These are phyloP conservation scores for Lepus americanus DNA, from an alignment of 2,113 vertebrate genomes.

Conservation along the genomic window DNA sequence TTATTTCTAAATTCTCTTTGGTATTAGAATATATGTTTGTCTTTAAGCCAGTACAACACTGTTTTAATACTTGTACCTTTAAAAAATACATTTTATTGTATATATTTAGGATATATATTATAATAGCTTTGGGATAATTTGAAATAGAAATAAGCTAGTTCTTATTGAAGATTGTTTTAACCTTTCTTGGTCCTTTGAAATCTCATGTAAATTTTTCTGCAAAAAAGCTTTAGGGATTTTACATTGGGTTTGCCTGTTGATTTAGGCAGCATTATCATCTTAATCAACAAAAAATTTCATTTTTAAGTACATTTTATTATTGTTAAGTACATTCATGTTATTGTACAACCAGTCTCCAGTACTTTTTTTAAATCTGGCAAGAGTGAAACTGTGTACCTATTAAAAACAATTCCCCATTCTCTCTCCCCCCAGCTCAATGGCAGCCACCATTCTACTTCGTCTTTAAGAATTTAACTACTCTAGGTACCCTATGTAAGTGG, in stretches of 20 bases:
- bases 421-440: no score
- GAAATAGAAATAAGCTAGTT: neutral
- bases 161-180: slow-evolving; percentile 34
- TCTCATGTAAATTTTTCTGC: slow-evolving; percentile 33
- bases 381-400: neutral
- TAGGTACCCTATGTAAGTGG: neutral
- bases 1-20: neutral
- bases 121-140: slow-evolving; percentile 37
- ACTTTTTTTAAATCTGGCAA: neutral
- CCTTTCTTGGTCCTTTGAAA: neutral
- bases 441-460: neutral
- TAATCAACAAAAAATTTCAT: neutral
- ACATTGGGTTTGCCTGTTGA: neutral
- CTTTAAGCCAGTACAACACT: neutral
- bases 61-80: neutral
- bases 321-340: neutral
- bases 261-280: neutral
- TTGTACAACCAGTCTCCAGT: neutral
- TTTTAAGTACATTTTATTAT: slow-evolving; percentile 24
- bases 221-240: slow-evolving; percentile 22
- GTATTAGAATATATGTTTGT: neutral
- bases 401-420: neutral
- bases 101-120: neutral
- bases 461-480: neutral
- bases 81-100: neutral